phyloP scores from a whole-genome alignment of 2,113 vertebrate genomes.

The Nothobranchius furzeri region DNA sequence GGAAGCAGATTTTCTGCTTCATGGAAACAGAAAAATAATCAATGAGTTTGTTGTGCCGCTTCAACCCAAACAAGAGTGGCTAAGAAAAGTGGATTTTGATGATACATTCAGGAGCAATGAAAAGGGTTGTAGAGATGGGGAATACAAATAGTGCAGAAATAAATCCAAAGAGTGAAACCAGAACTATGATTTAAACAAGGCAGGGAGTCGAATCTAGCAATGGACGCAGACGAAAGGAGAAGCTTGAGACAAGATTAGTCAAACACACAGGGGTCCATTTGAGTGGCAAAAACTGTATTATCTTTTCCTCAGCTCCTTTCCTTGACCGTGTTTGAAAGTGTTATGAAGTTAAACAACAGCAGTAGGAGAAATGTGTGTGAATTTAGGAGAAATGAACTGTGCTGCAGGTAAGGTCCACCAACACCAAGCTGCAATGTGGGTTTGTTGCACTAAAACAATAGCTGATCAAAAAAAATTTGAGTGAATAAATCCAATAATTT shows the following conservation, averaged over 20 bases:
- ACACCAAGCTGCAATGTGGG: too few relatives aligned
- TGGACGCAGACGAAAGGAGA: background rate
- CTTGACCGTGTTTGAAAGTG: too few relatives aligned
- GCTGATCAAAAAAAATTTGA: too few relatives aligned
- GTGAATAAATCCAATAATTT: too few relatives aligned
- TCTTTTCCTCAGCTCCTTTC: too few relatives aligned
- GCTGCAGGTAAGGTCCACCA: too few relatives aligned
- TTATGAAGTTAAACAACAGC: too few relatives aligned
- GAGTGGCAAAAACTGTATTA: too few relatives aligned
- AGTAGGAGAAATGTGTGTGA: too few relatives aligned
- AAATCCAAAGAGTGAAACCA: background rate
- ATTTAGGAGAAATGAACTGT: too few relatives aligned
- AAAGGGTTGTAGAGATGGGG: background rate
- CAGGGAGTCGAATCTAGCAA: background rate
- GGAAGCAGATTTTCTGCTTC: slow-evolving; percentile 42
- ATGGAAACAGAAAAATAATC: slow-evolving; percentile 53
- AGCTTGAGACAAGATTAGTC: background rate
- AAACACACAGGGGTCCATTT: background rate
- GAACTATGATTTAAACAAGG: too few relatives aligned
- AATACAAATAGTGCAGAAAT: background rate
- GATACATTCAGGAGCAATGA: background rate
- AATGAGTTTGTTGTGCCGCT: slow-evolving; percentile 34
- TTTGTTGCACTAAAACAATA: too few relatives aligned
- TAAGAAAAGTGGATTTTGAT: background rate
- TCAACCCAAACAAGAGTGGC: slow-evolving; percentile 15